Base-by-base conservation (phyloP, 2,888 invertebrate species). In the Ophion slaviceki region DNA sequence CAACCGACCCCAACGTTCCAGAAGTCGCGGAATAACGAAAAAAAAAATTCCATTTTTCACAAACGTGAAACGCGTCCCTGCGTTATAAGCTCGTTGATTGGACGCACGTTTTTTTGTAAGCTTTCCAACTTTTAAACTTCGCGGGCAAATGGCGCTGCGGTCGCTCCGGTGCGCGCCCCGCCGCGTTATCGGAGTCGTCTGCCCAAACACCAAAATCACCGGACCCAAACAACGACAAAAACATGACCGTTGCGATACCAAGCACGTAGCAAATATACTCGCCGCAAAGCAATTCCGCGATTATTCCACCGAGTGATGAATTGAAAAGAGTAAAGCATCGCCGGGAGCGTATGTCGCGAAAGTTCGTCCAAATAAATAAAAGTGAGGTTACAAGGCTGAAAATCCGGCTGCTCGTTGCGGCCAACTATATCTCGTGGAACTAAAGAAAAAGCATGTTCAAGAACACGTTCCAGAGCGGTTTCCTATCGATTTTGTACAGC, bases 381-480 rank as follows among this genome's bases (percentile, higher is more conserved):
- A 84, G 84, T 84, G 76, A 17, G 77, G 76, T 84, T 80, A 80
- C 5, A 17, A 66, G 45, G 45, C 53, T 40, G 11, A 17, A 83
- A 14, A 24, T 64, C 11, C 20, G 7, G 8, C 8, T 24, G 61
- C 53, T 28, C 59, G 53, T 20, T 17, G 17, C 3, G 20, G 8
- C 28, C 40, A 28, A 32, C 8, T 40, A 10, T 7, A 64, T 70
- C 20, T 0, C 53, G 20, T 24, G 62, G 5, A 74, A 67, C 61
- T 36, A 70, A 67, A 53, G 6, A 28, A 78, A 78, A 28, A 92
- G 92, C 90, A 96, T 96, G 96, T 96, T 96, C 91, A 95, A 96
- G 88, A 96, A 96, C 90, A 95, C 96, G 2, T 96, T 96, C 91
- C 96, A 96, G 93, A 96, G 95, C 93, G 96, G 96, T 71, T 96